phyloP scores from a whole-genome alignment of 2,113 vertebrate species.

The Seriola aureovittata region DNA sequence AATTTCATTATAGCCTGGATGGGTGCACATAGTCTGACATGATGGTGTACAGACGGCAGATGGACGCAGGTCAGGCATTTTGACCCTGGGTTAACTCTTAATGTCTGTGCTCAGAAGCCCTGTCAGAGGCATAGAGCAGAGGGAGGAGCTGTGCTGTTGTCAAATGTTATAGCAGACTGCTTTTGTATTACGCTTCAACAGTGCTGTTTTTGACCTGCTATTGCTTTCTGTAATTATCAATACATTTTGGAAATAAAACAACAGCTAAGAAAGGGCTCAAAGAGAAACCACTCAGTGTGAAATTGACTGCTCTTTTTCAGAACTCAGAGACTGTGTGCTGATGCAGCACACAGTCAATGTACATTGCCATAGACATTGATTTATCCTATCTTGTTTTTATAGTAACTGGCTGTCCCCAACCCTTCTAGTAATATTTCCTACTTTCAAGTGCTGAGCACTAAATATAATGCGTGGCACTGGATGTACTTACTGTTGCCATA shows the following conservation, averaged over 20 bases:
- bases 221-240: not conserved
- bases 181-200: constrained; percentile 7
- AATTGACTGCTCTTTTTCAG: constrained; percentile 32
- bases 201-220: not conserved
- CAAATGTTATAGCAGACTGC: not conserved
- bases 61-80: constrained; percentile 30
- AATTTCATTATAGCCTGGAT: constrained; percentile 58
- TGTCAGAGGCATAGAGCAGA: not conserved
- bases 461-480: not conserved
- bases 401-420: constrained; percentile 12
- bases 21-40: constrained; percentile 28
- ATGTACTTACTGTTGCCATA: not conserved
- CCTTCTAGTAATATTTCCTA: not conserved
- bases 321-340: constrained; percentile 28
- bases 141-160: not conserved
- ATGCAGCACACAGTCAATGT: constrained; percentile 42
- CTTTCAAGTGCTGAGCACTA: constrained; percentile 8
- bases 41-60: constrained; percentile 32
- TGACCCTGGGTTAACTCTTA: constrained; percentile 26
- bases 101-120: not conserved
- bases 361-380: constrained; percentile 18
- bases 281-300: constrained; percentile 48
- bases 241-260: constrained; percentile 10
- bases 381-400: constrained; percentile 35
- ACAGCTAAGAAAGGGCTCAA: constrained; percentile 15